Evolutionary conservation across 37 sponge, comb jelly and placozoan genomes (phyloP), one percentile per base, ranked within the genome.

Genomic region (Theonella swinhoei): DNA sequence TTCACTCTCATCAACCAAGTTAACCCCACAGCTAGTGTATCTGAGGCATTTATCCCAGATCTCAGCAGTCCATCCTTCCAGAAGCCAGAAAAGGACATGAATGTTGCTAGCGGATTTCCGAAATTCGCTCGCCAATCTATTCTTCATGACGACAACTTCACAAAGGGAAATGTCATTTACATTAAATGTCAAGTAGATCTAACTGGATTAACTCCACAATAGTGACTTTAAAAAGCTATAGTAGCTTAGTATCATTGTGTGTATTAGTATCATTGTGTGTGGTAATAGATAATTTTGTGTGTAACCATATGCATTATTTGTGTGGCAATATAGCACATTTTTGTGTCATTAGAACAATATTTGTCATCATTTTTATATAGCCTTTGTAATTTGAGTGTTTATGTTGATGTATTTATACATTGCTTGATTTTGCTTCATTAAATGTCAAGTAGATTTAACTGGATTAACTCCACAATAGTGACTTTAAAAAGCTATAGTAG

Each of bases 51-150:
- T 67, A 22, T 76, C 1, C 90, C 90, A 0, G 86, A 89, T 36
- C 75, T 75, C 17, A 25, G 22, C 14, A 80, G 80, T 31, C 64
- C 79, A 8, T 80, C 80, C 20, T 89, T 89, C 42, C 90, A 84
- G 63, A 63, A 66, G 29, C 90, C 90, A 0, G 36, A 79, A 33
- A 26, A 32, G 0, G 86, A 84, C 5, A 80, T 89, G 78, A 85
- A 91, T 31, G 47, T 91, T 23, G 91, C 88, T 9, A 77, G 71
- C 41, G 91, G 88, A 20, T 91, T 91, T 64, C 88, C 88, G 42
- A 74, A 79, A 30, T 89, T 84, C 84, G 86, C 75, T 9, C 25
- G 39, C 0, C 89, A 84, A 62, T 47, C 54, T 47, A 14, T 47
- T 7, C 54, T 47, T 14, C 54, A 47, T 47, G 54, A 47, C 14